phyloP scores from a whole-genome alignment of 2,797 vertebrate species.

The Acanthurus tractus region DNA sequence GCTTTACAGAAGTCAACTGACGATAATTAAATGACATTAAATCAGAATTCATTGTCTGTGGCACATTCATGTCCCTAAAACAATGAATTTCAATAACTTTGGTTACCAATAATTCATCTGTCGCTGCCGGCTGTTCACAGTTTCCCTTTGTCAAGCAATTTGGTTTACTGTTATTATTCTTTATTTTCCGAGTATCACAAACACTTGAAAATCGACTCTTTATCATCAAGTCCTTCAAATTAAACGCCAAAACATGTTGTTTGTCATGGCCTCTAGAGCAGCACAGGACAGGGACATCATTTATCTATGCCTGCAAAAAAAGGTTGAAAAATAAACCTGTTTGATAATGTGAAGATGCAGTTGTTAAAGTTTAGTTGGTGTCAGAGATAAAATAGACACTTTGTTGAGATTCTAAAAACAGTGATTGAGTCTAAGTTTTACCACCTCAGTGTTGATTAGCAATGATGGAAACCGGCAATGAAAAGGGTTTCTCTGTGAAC shows the following conservation, averaged over 20 bases:
- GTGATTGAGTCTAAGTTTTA: no score
- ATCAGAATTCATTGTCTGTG: no score
- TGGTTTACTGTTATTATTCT: no score
- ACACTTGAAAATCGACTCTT: not conserved
- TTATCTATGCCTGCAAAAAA: no score
- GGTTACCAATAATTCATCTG: not conserved
- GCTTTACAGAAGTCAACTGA: not conserved
- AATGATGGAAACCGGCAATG: not conserved
- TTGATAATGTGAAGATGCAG: no score
- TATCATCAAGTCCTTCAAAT: not conserved
- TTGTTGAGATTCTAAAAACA: no score
- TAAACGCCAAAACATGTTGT: not conserved
- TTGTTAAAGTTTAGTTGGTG: no score
- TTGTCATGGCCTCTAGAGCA: no score
- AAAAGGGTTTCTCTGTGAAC: not conserved
- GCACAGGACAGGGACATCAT: no score
- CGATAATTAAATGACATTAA: not conserved
- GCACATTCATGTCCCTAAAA: not conserved
- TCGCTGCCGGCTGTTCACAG: not conserved
- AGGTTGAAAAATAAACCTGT: no score
- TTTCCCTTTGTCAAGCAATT: not conserved
- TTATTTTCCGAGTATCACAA: not conserved
- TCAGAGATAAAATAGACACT: no score
- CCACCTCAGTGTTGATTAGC: no score
- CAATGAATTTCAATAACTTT: not conserved